phyloP scores from a whole-genome alignment of 2,113 vertebrate species.

The Pseudopipra pipra region DNA sequence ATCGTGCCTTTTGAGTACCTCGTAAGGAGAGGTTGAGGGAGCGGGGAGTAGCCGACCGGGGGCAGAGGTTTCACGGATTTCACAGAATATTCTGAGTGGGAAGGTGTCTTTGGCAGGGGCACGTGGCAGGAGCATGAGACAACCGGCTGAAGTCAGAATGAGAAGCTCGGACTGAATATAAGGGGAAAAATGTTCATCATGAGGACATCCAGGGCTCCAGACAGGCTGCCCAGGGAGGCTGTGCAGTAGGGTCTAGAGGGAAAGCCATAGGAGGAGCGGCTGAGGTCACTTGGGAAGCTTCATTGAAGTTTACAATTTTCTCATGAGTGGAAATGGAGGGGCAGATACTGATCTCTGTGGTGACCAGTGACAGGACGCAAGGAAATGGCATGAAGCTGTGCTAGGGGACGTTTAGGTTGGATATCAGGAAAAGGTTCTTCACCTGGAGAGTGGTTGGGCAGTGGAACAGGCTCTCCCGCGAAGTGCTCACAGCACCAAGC shows the following conservation, averaged over 20 bases:
- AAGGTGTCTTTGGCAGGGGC: rapidly evolving
- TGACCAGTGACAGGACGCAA: rapidly evolving
- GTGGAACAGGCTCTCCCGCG: not conserved
- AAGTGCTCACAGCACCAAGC: not conserved
- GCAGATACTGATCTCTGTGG: not conserved
- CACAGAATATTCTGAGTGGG: not conserved
- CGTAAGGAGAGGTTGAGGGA: not conserved
- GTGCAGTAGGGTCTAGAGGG: not conserved
- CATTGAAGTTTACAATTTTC: not conserved
- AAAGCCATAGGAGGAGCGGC: not conserved
- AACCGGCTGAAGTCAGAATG: not conserved
- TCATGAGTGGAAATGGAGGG: not conserved
- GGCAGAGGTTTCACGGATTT: not conserved
- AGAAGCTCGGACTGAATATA: rapidly evolving
- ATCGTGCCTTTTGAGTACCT: rapidly evolving
- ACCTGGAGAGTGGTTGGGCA: too few relatives aligned
- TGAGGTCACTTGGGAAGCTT: not conserved
- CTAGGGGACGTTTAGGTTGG: not conserved
- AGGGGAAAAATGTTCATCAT: rapidly evolving
- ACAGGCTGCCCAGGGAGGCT: not conserved
- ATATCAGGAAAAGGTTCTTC: not conserved
- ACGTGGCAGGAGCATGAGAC: rapidly evolving
- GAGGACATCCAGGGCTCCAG: rapidly evolving
- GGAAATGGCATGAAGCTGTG: not conserved
- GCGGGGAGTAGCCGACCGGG: rapidly evolving